Evolutionary conservation across 92 coral and sea anemone genomes (phyloP).

Genomic region (Epizoanthus stellaris): DNA sequence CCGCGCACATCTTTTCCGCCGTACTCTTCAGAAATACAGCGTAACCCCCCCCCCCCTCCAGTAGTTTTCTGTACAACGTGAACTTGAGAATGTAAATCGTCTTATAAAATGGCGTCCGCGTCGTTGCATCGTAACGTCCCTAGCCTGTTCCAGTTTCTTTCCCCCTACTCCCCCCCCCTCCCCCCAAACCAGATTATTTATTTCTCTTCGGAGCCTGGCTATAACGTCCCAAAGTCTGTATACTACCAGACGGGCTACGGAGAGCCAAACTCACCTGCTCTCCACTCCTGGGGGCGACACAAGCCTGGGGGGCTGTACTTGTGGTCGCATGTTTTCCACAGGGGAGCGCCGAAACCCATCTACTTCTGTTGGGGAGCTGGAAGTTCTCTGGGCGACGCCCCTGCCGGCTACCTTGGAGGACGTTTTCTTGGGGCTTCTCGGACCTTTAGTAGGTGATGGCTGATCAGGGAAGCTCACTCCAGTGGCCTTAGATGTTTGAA

Average conservation of each 20-base stretch:
- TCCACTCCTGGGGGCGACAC: conserved; percentile 23
- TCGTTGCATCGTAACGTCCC: no score
- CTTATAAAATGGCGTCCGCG: no score
- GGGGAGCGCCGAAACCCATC: conserved; percentile 14
- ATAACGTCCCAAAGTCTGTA: background rate
- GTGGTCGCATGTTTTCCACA: conserved; percentile 5
- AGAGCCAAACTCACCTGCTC: background rate
- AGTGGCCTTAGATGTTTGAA: conserved; percentile 33
- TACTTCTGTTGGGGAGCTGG: conserved; percentile 10
- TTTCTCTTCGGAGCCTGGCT: background rate
- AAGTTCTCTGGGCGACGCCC: background rate
- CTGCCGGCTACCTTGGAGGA: conserved; percentile 10
- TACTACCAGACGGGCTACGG: no score
- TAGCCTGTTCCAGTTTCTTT: no score
- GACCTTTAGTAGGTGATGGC: conserved; percentile 2
- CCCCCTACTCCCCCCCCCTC: no score
- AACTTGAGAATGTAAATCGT: no score
- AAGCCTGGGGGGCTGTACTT: conserved; percentile 27
- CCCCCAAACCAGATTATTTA: background rate
- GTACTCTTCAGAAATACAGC: no score
- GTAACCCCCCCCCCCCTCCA: no score
- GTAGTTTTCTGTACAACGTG: no score
- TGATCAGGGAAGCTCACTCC: conserved; percentile 27
- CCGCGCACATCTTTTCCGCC: no score
- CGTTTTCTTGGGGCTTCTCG: conserved; percentile 20